Evolutionary conservation across 2,797 vertebrate genomes (phyloP).

Genomic region (Poeciliopsis infans): DNA sequence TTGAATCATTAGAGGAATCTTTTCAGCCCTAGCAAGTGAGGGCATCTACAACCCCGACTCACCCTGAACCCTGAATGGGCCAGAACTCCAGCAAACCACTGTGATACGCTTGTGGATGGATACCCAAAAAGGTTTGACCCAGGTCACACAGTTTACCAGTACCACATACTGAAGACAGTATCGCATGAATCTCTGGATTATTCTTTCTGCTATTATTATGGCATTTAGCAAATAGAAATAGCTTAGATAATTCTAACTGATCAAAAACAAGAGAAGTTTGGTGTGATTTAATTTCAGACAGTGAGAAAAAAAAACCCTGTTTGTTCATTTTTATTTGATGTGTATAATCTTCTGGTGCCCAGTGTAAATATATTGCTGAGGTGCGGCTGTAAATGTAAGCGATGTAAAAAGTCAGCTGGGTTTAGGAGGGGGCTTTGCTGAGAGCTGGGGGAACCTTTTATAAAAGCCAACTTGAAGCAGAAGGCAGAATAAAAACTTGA

Average conservation of each 20-base stretch:
- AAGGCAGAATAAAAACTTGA: conserved; percentile 64
- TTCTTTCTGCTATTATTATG: background rate
- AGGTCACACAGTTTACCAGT: background rate
- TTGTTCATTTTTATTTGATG: background rate
- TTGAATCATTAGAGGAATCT: too few species aligned
- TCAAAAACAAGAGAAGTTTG: background rate
- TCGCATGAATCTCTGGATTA: background rate
- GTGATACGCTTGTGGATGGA: background rate
- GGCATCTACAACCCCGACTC: background rate
- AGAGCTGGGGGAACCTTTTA: conserved; percentile 51
- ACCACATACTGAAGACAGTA: background rate
- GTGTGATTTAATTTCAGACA: background rate
- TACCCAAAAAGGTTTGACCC: background rate
- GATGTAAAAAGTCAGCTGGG: conserved; percentile 65
- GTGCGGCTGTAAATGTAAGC: conserved; percentile 52
- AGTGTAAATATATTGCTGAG: conserved; percentile 62
- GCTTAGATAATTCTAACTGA: background rate
- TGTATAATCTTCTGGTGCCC: background rate
- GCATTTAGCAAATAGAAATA: background rate
- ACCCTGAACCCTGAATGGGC: background rate
- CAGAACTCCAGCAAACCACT: background rate
- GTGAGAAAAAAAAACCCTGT: background rate
- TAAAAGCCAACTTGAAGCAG: conserved; percentile 56
- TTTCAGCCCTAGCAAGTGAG: background rate
- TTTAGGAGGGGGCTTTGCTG: conserved; percentile 45